Evolutionary conservation across 2,888 invertebrate species (phyloP).

Genomic region (Pyrgus malvae): DNA sequence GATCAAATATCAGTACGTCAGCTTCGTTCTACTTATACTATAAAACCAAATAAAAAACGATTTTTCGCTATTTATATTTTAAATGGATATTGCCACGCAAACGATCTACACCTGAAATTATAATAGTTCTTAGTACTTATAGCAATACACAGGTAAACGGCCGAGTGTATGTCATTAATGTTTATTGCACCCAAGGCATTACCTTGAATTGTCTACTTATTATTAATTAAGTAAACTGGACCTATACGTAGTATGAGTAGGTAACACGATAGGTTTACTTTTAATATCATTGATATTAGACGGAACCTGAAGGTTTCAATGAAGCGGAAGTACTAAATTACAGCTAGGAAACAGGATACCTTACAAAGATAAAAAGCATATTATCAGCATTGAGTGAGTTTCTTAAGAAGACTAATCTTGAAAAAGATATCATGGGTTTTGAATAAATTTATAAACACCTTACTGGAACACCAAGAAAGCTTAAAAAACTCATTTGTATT

Average conservation of each 20-base stretch:
- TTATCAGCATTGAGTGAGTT: not conserved
- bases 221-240: not conserved
- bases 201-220: too few species aligned
- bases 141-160: too few species aligned
- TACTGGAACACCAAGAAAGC: too few species aligned
- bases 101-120: not conserved
- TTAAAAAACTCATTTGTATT: too few species aligned
- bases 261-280: not conserved
- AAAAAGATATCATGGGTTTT: too few species aligned
- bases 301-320: constrained; percentile 11
- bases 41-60: not conserved
- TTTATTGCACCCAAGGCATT: too few species aligned
- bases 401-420: not conserved
- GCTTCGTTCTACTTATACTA: not conserved
- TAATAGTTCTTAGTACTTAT: too few species aligned
- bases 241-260: not conserved
- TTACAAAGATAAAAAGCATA: not conserved
- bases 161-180: too few species aligned
- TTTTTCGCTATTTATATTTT: not conserved
- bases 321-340: constrained; percentile 9
- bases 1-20: not conserved
- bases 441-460: too few species aligned
- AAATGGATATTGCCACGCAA: not conserved
- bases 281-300: constrained; percentile 2
- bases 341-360: not conserved